A percentile compares a stretch with the other conserved stretches of the same genome.
Conservation (phyloP, 2,888 invertebrate species). For the Lasioglossum lativentre region DNA sequence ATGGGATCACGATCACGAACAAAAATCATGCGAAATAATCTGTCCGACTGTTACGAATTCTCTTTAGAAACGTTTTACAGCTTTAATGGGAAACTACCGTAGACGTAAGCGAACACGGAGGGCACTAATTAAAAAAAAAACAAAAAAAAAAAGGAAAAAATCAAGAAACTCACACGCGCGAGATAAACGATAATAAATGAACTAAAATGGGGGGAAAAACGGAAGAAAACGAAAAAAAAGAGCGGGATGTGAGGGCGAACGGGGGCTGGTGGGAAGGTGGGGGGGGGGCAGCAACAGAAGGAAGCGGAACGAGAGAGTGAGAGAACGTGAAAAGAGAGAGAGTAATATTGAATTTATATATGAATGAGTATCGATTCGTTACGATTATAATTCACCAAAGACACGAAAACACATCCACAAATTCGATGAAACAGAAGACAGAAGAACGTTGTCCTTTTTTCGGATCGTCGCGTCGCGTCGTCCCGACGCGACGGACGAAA, state of each 20-base stretch:
- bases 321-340: background rate
- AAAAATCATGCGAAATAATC: constrained; percentile 42
- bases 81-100: constrained; percentile 64
- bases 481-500: constrained; percentile 27
- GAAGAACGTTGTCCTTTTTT: constrained; percentile 27
- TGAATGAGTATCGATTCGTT: constrained; percentile 1
- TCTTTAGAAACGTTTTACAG: constrained; percentile 62
- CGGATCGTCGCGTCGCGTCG: constrained; percentile 52
- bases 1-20: constrained; percentile 25
- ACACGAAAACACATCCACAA: constrained; percentile 9
- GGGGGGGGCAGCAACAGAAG: background rate
- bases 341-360: background rate
- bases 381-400: constrained; percentile 7
- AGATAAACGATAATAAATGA: constrained; percentile 23
- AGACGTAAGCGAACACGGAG: constrained; percentile 66
- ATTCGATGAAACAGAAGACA: constrained; percentile 3
- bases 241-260: background rate
- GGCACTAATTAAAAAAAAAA: constrained; percentile 55
- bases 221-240: background rate
- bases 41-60: constrained; percentile 58
- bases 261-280: background rate
- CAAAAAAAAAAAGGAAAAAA: background rate
- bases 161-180: constrained; percentile 17
- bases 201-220: background rate
- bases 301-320: background rate